Conservation (phyloP, 2,888 invertebrate genomes). For the Sminthurinus aureus region DNA sequence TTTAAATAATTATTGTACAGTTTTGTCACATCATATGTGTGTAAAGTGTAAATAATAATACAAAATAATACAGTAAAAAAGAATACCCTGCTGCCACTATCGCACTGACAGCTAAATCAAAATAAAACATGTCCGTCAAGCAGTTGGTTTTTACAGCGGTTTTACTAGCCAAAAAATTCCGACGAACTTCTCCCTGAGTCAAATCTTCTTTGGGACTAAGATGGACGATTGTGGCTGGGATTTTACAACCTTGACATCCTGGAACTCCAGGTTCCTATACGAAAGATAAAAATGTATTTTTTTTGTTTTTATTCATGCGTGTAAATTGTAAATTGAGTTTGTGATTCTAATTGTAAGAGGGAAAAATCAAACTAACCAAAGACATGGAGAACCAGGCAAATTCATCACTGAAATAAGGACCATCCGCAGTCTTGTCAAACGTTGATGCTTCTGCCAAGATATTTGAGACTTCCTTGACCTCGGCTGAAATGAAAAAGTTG, state of each 20-base stretch:
- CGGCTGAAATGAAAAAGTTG: constrained; percentile 85
- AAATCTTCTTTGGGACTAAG: constrained; percentile 39
- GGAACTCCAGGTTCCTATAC: constrained; percentile 9
- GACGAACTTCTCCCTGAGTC: constrained; percentile 32
- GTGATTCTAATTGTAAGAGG: background rate
- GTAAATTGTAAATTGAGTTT: background rate
- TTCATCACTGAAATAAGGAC: constrained; percentile 77
- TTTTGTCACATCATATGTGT: background rate
- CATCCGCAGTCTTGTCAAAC: constrained; percentile 46
- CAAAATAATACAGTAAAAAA: no score
- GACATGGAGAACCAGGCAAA: constrained; percentile 88
- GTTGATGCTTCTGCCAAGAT: constrained; percentile 54
- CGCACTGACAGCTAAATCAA: constrained; percentile 79
- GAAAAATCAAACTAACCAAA: constrained; percentile 63
- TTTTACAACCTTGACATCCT: constrained; percentile 46
- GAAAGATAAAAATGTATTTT: background rate
- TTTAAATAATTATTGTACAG: background rate
- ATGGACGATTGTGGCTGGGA: constrained; percentile 53
- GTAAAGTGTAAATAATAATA: no score
- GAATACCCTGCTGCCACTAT: constrained; percentile 70
- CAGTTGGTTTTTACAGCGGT: constrained; percentile 21
- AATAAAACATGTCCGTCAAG: constrained; percentile 73
- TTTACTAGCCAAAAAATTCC: constrained; percentile 21
- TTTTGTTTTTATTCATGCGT: background rate
- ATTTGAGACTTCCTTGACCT: constrained; percentile 48